Evolutionary conservation across 2,797 vertebrate species (phyloP), one percentile per base, ranked within the genome.

Genomic region (Paramormyrops hopkinsi): DNA sequence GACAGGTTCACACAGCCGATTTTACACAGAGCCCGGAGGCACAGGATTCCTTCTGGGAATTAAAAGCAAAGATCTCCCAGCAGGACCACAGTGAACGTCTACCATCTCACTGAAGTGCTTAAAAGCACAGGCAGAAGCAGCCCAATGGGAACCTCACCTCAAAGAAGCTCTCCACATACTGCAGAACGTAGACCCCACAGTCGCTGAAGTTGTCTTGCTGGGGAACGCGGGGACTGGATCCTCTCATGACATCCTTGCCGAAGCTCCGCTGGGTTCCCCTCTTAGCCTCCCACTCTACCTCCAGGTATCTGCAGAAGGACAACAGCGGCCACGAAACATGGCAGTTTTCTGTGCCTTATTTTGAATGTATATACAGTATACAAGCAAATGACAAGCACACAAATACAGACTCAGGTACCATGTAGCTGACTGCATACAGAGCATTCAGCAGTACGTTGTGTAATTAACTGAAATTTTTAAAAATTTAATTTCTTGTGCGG

Each of bases 181-280:
- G 98, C 91, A 99, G 94, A 53, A 99, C 89, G 88, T 99, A 99
- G 14, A 99, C 97, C 2, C 98, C 98, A 88, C 98, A 99, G 93
- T 99, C 98, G 88, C 98, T 99, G 94, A 98, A 99, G 95, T 99
- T 99, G 88, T 99, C 99, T 93, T 99, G 98, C 93, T 99, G 98
- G 56, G 98, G 98, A 92, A 99, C 98, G 88, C 98, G 97, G 14
- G 98, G 98, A 92, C 97, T 99, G 73, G 98, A 99, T 89, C 98
- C 98, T 95, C 97, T 99, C 97, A 99, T 98, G 91, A 97, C 94
- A 0, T 99, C 98, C 96, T 98, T 99, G 93, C 97, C 98, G 91
- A 99, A 99, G 90, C 96, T 97, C 93, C 97, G 94, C 95, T 94
- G 96, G 88, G 92, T 95, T 86, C 97, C 97, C 94, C 98, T 97